Base-by-base conservation (phyloP, 92 coral and sea anemone genomes). In the Nematostella vectensis region DNA sequence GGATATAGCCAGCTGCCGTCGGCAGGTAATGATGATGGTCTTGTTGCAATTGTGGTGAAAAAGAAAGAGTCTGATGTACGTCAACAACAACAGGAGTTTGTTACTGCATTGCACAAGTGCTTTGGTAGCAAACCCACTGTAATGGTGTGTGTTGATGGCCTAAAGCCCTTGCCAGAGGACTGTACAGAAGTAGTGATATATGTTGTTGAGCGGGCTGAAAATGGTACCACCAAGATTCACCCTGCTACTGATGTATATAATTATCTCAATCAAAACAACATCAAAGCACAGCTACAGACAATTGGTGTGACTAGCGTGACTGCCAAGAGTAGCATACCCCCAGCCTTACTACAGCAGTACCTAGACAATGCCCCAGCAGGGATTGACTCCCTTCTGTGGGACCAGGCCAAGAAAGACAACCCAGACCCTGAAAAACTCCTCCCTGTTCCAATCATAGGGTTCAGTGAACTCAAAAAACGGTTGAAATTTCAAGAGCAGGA, bases 281-380 rank as follows among this genome's bases (percentile, higher is more conserved):
- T 76, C 31, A 91, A 86, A 88, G 98, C 78, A 45, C 99, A 82
- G 64, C 87, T 93, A 22, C 93, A 86, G 65, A 70, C 77, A 30
- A 51, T 78, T 48, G 94, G 94, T 21, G 73, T 93, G 29, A 69
- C 67, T 8, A 86, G 75, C 48, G 61, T 86, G 22, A 58, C 81
- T 17, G 79, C 94, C 47, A 93, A 93, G 58, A 88, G 91, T n/a
- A 78, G 83, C 33, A 72, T 93, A 83, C 57, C 81, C 9, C 72
- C 77, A 70, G 80, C 54, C 19, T 75, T 88, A 42, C 72, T 93
- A 54, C 83, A 80, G 29, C 79, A 79, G 79, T 93, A 93, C 40
- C 96, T 93, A 40, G 82, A 83, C 43, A 71, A 76, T n/a, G 96
- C 99, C 3, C 96, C 99, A 25, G 88, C 89, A 77, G 99, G 99